A percentile compares a stretch with the other conserved stretches of the same genome.
Evolutionary conservation across 2,113 vertebrate species (phyloP).

Genomic region (Thalassarche chlororhynchos): DNA sequence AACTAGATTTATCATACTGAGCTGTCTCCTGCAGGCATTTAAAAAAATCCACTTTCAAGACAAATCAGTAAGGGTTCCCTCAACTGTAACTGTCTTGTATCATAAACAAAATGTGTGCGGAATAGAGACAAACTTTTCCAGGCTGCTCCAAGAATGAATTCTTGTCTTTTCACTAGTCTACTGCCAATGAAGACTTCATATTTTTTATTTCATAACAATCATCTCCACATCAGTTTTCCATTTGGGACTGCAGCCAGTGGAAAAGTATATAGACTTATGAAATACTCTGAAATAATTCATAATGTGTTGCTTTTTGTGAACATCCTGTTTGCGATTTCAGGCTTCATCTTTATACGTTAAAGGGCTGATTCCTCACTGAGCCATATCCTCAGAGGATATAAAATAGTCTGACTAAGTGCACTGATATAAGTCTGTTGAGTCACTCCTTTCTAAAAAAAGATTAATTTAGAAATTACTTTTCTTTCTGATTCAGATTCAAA

Average conservation of each 20-base stretch:
- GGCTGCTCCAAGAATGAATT: background rate
- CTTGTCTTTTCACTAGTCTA: background rate
- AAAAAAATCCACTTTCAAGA: slow-evolving; percentile 35
- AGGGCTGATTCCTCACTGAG: background rate
- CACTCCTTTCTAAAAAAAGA: background rate
- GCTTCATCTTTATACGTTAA: slow-evolving; percentile 10
- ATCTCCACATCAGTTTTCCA: slow-evolving; percentile 34
- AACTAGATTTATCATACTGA: slow-evolving; percentile 34
- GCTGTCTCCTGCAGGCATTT: slow-evolving; percentile 42
- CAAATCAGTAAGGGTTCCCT: background rate
- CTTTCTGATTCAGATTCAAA: background rate
- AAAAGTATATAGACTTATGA: slow-evolving; percentile 25
- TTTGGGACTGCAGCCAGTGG: slow-evolving; percentile 20
- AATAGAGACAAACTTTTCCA: slow-evolving; percentile 23
- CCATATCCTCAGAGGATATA: background rate
- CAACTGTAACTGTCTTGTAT: slow-evolving; percentile 22
- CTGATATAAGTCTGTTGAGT: background rate
- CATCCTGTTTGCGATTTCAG: slow-evolving; percentile 19
- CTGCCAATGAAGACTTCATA: slow-evolving; percentile 30
- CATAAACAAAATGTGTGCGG: slow-evolving; percentile 15
- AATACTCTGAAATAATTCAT: slow-evolving; percentile 32
- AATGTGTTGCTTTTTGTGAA: slow-evolving; percentile 9
- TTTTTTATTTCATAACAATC: slow-evolving; percentile 40
- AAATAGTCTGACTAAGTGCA: background rate
- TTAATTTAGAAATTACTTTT: background rate